Evolutionary conservation across 1,140 invertebrate species (phyloP), one percentile per base, ranked within the genome.

Genomic region (Asobara japonica): DNA sequence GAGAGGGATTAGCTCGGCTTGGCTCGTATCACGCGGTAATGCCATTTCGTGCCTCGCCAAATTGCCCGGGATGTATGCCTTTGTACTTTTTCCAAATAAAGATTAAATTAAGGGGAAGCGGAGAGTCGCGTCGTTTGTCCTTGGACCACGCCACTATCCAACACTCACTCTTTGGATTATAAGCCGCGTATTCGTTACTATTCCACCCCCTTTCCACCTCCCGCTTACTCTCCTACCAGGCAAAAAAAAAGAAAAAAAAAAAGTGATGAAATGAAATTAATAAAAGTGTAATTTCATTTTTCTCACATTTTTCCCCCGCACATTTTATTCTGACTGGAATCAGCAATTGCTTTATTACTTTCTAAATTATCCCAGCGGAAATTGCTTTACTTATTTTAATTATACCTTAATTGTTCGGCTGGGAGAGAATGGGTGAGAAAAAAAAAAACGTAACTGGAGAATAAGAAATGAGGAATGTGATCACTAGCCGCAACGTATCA

Each of bases 81-180:
- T 67, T 61, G 67, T 74, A 56, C 60, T 71, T 74, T 74, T 62
- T 66, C 56, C 73, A 70, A 74, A 74, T 74, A 62, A 74, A 74
- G 73, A 74, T 74, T 74, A 71, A 74, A 74, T 69, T 74, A 67
- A 74, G 64, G 67, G 62, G 36, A 67, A 36, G 41, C 51, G 31
- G 16, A 61, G 65, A 60, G 51, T 56, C 66, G 48, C 65, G 65
- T 31, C 61, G 29, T 65, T 31, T 67, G 41, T 60, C 22, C 65
- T 68, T 70, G 65, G 30, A 41, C 67, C 64, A 36, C 45, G 45
- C 38, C 31, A 30, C 11, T 56, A 36, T 38, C 30, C 61, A 31
- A 64, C 31, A 18, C 16, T 30, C 61, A 64, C 61, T 64, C 61
- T 2, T 11, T 25, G 51, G 51, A 56, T 56, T 56, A 56, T 56